These are phyloP conservation scores for Drosophila tropicalis DNA, from an alignment of 1,140 invertebrate genomes.

Conservation along the genomic window DNA sequence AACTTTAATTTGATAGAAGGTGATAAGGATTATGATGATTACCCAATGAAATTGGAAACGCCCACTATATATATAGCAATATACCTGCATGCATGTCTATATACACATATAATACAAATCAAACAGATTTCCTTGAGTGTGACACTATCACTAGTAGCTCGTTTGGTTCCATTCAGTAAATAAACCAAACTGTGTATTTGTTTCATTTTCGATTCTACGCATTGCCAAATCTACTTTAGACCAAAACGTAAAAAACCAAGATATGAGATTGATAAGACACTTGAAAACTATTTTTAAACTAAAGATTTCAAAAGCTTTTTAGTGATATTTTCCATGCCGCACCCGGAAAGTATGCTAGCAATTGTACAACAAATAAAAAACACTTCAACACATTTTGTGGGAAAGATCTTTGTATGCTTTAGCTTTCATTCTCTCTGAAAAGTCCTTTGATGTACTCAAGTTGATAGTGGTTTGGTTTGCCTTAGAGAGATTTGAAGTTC, in stretches of 20 bases:
- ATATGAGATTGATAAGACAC: neutral
- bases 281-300: neutral
- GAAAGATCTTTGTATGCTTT: too few relatives aligned
- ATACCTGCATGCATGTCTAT: neutral
- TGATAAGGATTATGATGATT: constrained; percentile 36
- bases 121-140: constrained; percentile 5
- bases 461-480: too few relatives aligned
- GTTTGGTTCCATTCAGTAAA: constrained; percentile 19
- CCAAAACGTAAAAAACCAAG: neutral
- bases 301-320: neutral
- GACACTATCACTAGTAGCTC: neutral
- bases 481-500: too few relatives aligned
- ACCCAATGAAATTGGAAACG: neutral
- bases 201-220: constrained; percentile 5
- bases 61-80: neutral
- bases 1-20: constrained; percentile 24
- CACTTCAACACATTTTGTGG: too few relatives aligned
- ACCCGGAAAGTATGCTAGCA: too few relatives aligned
- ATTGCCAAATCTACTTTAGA: constrained; percentile 1
- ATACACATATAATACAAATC: constrained; percentile 1
- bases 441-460: too few relatives aligned
- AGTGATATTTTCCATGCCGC: too few relatives aligned
- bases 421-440: too few relatives aligned
- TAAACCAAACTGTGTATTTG: neutral
- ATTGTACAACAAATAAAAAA: too few relatives aligned